Evolutionary conservation across 2,797 vertebrate species (phyloP), one percentile per base, ranked within the genome.

Genomic region (Nannoperca australis): DNA sequence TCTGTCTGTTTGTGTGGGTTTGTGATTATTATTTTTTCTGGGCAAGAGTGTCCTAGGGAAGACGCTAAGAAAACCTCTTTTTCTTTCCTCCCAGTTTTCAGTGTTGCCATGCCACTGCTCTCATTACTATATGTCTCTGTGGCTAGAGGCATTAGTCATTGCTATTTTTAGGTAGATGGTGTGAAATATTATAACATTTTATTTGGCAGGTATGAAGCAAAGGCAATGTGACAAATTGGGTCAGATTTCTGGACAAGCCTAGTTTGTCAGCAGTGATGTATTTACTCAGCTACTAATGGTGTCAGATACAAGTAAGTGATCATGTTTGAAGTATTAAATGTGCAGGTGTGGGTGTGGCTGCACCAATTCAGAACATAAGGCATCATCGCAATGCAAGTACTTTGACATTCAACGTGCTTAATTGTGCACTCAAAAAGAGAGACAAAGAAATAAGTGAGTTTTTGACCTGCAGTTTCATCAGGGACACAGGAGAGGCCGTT

Each of bases 381-480:
- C 61, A 58, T 68, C 30, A 61, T 56, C 38, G 54, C 60, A 60
- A 64, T 80, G 17, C 63, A 58, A 71, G 64, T 76, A 42, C 85
- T 78, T 71, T 81, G 79, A 83, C 76, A 62, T 44, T 18, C 36
- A 5, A 20, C 53, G 27, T 58, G 34, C 27, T 42, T 51, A 24
- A 53, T 47, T 7, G 13, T 66, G 82, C 63, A 40, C 59, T 70
- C 55, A 71, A 4, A 42, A 24, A 59, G 18, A 54, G 30, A 65
- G 17, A 6, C 30, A 7, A 20, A n/a, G 58, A 51, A 69, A 22
- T 38, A 65, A 64, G 68, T 34, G n/a, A 61, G 70, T 47, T 27
- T 85, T 73, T 79, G 83, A 83, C 80, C 81, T 79, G 76, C 81
- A 83, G 81, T 82, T 87, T 87, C 69, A 82, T 88, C 62, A 45